Base-by-base conservation (phyloP, 2,113 vertebrate species). In the Syngnathoides biaculeatus region DNA sequence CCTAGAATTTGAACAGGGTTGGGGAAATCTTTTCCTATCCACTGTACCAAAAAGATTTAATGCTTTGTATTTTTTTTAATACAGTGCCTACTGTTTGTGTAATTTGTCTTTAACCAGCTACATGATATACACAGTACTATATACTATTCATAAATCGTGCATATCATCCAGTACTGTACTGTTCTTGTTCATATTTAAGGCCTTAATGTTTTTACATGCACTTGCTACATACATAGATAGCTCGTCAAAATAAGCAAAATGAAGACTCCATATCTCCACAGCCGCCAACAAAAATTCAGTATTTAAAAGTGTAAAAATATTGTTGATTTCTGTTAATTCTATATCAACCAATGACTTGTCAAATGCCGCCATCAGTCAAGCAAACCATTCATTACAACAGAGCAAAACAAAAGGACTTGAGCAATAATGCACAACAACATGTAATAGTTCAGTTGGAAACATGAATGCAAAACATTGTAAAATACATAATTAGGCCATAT, bases 301-400 rank as follows among this genome's bases (percentile, higher is more conserved):
- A 14, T 19, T 47, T 7, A 47, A 47, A 47, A 5, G 17, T 19
- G 45, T 17, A 47, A 15, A 42, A 42, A 42, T 42, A 42, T 42
- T 5, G n/a, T 55, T 10, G 9, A 55, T 5, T 55, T 6, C 20
- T n/a, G 1, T 55, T 55, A 7, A 12, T 55, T 10, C 12, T 7
- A 15, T 26, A 10, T 64, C 71, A 65, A 53, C 79, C 76, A 81
- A 84, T 77, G 57, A 22, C 65, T 67, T 69, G 69, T 77, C 19
- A 66, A 0, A 24, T 40, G 42, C 71, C 69, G 74, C 77, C 72
- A 66, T 73, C 57, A 47, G 40, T 79, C 69, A 73, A 66, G 68
- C 69, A 66, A 26, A 30, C 39, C 66, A 79, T 75, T 75, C 69
- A 82, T 71, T 6, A 45, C 11, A 5, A 50, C 64, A 52, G 61